Base-by-base conservation (phyloP, 2,888 invertebrate species). In the Meganola albula region DNA sequence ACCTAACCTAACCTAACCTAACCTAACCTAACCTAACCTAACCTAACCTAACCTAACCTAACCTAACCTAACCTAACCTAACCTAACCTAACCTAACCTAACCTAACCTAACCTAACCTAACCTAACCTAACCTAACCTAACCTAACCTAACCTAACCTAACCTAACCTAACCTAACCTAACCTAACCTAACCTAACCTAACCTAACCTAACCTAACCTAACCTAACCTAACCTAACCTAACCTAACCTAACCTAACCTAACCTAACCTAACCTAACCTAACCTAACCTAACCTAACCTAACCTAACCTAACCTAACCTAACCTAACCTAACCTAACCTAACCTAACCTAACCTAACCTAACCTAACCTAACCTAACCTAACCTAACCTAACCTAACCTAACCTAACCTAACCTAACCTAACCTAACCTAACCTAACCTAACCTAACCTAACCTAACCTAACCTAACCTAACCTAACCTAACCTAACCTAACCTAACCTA, bases 221-320 rank as follows among this genome's bases (percentile, higher is more conserved):
- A 38, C 42, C 42, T 38, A 42, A 42, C 42, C 42, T 42, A 42
- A 42, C 42, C 42, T 35, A 37, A 35, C 34, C 37, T 35, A 38
- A 38, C 37, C 37, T 35, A 35, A 42, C 38, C 38, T 32, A 40
- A 35, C 35, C 34, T 31, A 40, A 35, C 35, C 35, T 31, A 40
- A 34, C 35, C 39, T 31, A 35, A 35, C 39, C 39, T 34, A 35
- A 36, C 39, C 34, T 34, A 35, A 35, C 40, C 36, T 36, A 37
- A 37, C 14, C 12, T 9, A 32, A 37, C 28, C 37, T 32, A 37
- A 37, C 28, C 37, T 31, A 32, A 33, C 34, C 38, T 34, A 38
- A 38, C 33, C 29, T 38, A 34, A 34, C 34, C 33, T 34, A 38
- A 34, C 38, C 38, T 34, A 34, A 31, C 39, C 31, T 25, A 31